Conservation (phyloP, 2,888 invertebrate species). For the Cephus runcator region DNA sequence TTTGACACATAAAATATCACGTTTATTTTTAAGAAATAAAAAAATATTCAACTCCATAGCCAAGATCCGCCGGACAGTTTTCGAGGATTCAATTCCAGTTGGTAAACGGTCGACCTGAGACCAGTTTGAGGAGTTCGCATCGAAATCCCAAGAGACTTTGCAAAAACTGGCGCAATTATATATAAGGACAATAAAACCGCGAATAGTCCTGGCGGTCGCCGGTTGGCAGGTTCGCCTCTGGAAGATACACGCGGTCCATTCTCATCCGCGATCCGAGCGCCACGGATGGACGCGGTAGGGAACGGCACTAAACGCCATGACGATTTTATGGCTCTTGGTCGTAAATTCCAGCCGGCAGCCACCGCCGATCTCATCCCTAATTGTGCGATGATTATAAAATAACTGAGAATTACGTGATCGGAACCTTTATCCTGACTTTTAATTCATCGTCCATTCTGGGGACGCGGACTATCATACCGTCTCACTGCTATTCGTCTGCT, state of each 20-base stretch:
- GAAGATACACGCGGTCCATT: constrained; percentile 4
- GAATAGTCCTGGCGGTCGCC: constrained; percentile 21
- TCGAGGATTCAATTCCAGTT: no score
- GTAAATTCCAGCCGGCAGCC: constrained; percentile 57
- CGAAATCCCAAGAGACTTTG: constrained; percentile 19
- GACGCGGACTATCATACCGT: no score
- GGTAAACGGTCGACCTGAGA: no score
- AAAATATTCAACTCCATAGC: no score
- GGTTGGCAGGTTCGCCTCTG: constrained; percentile 22
- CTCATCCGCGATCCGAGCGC: constrained; percentile 20
- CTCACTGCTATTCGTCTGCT: no score
- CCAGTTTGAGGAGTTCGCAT: not conserved
- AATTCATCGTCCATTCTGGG: not conserved
- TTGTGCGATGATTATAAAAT: constrained; percentile 56
- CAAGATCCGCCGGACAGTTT: no score
- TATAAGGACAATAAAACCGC: constrained; percentile 55
- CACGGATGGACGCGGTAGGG: constrained; percentile 11
- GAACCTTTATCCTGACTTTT: constrained; percentile 14
- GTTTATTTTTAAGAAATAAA: no score
- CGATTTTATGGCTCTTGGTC: constrained; percentile 60
- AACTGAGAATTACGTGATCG: constrained; percentile 40
- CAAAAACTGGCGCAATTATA: constrained; percentile 62
- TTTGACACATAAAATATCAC: no score
- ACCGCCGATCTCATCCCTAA: constrained; percentile 42
- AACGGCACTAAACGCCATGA: constrained; percentile 33